These are phyloP conservation scores for Psettodes erumei DNA, from an alignment of 2,113 vertebrate genomes.

Conservation along the genomic window DNA sequence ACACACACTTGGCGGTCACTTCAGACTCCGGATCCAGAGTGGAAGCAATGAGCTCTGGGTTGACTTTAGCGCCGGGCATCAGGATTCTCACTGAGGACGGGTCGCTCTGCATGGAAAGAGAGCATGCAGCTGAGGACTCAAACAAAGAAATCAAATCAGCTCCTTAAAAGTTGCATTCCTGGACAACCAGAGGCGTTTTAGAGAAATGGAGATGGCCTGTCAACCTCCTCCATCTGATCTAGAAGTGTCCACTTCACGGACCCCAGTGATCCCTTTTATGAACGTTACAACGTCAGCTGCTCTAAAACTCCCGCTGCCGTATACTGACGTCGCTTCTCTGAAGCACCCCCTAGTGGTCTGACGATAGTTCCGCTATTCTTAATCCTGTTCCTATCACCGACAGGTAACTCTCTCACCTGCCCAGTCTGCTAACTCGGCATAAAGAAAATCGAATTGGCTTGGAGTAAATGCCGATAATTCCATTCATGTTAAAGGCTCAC, in stretches of 20 bases:
- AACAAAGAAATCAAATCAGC: background rate
- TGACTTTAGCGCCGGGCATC: slow-evolving; percentile 54
- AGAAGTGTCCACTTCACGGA: background rate
- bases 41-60: slow-evolving; percentile 51
- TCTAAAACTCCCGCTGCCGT: too few relatives aligned
- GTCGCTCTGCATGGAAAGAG: slow-evolving; percentile 49
- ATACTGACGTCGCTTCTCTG: too few relatives aligned
- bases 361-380: background rate
- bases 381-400: background rate
- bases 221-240: background rate
- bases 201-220: background rate
- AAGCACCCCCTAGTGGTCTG: background rate
- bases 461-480: background rate
- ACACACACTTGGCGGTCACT: slow-evolving; percentile 50
- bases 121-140: background rate
- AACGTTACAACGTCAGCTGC: background rate
- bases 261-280: background rate
- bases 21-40: slow-evolving; percentile 29
- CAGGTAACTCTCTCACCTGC: too few relatives aligned
- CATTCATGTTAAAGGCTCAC: background rate
- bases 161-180: background rate
- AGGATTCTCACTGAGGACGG: slow-evolving; percentile 62
- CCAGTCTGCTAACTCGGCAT: background rate
- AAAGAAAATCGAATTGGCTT: background rate
- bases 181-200: background rate